phyloP scores from a whole-genome alignment of 2,113 vertebrate species.

The Formicarius rufipectus region DNA sequence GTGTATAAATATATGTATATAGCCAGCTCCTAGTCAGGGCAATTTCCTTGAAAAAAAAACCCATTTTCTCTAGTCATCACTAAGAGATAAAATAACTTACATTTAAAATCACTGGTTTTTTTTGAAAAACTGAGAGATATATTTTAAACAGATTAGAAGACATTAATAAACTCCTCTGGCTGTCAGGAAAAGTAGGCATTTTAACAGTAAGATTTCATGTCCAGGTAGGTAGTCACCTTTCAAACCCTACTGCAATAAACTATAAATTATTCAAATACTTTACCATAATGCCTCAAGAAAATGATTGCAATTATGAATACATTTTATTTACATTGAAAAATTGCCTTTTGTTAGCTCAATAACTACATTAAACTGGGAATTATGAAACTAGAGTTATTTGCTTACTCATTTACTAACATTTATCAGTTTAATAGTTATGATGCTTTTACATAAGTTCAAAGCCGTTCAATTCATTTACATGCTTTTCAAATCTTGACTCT shows the following conservation, averaged over 20 bases:
- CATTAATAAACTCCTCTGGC: not conserved
- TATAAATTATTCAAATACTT: not conserved
- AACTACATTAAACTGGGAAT: not conserved
- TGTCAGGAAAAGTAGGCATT: not conserved
- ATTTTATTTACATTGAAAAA: constrained; percentile 17
- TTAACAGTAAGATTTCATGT: not conserved
- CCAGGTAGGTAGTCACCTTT: not conserved
- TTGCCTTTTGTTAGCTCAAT: constrained; percentile 22
- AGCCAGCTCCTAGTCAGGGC: not conserved
- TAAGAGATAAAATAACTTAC: not conserved
- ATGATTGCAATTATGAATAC: not conserved
- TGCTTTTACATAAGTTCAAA: constrained; percentile 53
- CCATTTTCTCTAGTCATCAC: not conserved
- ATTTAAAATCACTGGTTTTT: not conserved
- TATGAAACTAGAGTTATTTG: not conserved
- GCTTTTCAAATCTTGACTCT: constrained; percentile 59
- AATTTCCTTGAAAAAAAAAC: not conserved
- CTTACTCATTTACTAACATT: constrained; percentile 52
- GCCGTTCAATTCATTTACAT: constrained; percentile 59
- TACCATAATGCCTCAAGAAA: not conserved
- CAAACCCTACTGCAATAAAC: not conserved
- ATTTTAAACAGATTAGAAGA: not conserved
- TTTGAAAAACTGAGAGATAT: not conserved
- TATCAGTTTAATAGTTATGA: constrained; percentile 37
- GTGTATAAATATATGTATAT: accelerated